phyloP scores from a whole-genome alignment of 2,113 vertebrate species.

The Atlantisia rogersi region DNA sequence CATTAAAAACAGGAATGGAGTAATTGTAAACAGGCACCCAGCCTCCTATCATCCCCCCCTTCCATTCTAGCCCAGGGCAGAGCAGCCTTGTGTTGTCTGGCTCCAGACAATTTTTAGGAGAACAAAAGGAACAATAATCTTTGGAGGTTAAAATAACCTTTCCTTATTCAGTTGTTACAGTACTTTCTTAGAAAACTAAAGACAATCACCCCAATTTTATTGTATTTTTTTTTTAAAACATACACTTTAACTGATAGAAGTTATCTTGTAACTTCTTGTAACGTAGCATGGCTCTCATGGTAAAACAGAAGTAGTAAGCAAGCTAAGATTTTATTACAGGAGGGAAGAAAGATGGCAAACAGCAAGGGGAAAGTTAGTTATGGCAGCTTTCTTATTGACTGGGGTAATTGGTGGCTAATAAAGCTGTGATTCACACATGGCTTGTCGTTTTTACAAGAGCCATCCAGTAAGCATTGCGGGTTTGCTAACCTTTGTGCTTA shows the following conservation, averaged over 20 bases:
- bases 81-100: slow-evolving; percentile 53
- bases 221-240: background rate
- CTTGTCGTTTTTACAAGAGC: background rate
- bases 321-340: background rate
- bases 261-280: background rate
- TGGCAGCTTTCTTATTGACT: background rate
- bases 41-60: background rate
- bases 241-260: background rate
- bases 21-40: slow-evolving; percentile 83
- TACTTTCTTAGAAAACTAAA: slow-evolving; percentile 28
- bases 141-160: slow-evolving; percentile 46
- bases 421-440: background rate
- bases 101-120: slow-evolving; percentile 38
- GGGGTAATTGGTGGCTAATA: background rate
- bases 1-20: slow-evolving; percentile 77
- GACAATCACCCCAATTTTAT: background rate
- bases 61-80: slow-evolving; percentile 54
- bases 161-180: slow-evolving; percentile 36
- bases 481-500: background rate
- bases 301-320: background rate
- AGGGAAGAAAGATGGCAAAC: background rate
- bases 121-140: slow-evolving; percentile 21
- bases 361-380: background rate
- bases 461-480: background rate
- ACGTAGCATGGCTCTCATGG: background rate